Evolutionary conservation across 2,888 invertebrate species (phyloP).

Genomic region (Tenodera sinensis): DNA sequence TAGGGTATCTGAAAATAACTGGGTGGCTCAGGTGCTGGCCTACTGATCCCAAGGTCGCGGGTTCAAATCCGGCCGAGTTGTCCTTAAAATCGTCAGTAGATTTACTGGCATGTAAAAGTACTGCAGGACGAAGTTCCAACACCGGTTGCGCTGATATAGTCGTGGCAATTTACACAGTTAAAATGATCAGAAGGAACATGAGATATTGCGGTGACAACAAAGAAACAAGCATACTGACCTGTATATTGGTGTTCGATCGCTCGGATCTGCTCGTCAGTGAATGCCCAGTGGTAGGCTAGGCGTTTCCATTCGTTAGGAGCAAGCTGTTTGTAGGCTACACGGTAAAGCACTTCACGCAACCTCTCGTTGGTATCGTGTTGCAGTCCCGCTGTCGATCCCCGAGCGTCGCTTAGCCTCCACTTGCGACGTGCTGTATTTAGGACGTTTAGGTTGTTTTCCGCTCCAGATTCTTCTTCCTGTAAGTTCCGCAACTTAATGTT

Average conservation of each 20-base stretch:
- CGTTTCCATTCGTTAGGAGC: slow-evolving; percentile 62
- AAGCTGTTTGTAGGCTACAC: slow-evolving; percentile 58
- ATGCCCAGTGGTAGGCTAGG: slow-evolving; percentile 63
- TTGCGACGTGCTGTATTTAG: slow-evolving; percentile 9
- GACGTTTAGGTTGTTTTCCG: slow-evolving; percentile 3
- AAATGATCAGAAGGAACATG: background rate
- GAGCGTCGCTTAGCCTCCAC: background rate
- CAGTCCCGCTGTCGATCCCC: background rate
- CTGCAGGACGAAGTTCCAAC: no score
- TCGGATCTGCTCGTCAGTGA: slow-evolving; percentile 63
- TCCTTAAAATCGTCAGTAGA: no score
- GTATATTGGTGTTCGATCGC: slow-evolving; percentile 70
- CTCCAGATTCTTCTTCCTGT: background rate
- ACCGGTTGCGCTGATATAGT: no score
- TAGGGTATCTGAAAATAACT: no score
- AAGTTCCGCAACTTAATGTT: background rate
- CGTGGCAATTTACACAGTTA: background rate
- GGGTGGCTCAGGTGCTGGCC: no score
- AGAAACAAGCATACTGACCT: slow-evolving; percentile 48
- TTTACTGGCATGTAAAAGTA: no score
- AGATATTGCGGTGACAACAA: no score
- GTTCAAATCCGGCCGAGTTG: no score
- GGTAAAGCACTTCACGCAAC: slow-evolving; percentile 50
- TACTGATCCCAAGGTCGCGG: no score
- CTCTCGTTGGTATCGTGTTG: slow-evolving; percentile 39